A percentile compares a stretch with the other conserved stretches of the same genome.
These are phyloP conservation scores for Aleiodes sp. DNA, from an alignment of 1,140 invertebrate genomes.

Conservation along the genomic window DNA sequence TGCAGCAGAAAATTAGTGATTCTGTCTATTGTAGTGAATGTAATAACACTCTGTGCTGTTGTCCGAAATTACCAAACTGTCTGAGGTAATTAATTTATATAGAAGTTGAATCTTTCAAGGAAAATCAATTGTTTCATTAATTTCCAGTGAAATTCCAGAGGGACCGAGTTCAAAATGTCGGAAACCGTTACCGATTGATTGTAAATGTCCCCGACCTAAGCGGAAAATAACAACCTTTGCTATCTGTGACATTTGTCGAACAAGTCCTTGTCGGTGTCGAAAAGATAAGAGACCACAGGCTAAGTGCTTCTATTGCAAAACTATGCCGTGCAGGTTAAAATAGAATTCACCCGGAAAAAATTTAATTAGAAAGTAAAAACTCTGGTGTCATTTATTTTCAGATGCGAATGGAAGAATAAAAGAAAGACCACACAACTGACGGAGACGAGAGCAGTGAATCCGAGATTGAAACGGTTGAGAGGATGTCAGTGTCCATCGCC, in stretches of 20 bases:
- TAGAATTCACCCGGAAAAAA: too few species aligned
- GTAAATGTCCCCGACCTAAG: slow-evolving; percentile 21
- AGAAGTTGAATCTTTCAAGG: background rate
- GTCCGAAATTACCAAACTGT: slow-evolving; percentile 18
- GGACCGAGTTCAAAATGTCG: slow-evolving; percentile 23
- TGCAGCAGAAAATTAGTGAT: slow-evolving; percentile 49
- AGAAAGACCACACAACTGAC: too few species aligned
- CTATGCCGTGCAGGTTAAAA: slow-evolving; percentile 51
- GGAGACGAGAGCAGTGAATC: too few species aligned
- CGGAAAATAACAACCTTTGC: background rate
- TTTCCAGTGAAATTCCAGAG: slow-evolving; percentile 23
- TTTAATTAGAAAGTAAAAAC: too few species aligned
- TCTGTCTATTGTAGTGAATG: slow-evolving; percentile 41
- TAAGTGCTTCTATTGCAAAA: slow-evolving; percentile 56
- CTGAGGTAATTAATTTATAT: background rate
- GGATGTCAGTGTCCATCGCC: too few species aligned
- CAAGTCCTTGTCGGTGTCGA: slow-evolving; percentile 42
- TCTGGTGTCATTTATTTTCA: too few species aligned
- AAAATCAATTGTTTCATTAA: background rate
- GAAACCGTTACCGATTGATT: slow-evolving; percentile 30
- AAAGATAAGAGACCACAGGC: slow-evolving; percentile 40
- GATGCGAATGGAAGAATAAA: too few species aligned
- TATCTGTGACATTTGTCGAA: slow-evolving; percentile 38
- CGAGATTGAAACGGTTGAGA: too few species aligned
- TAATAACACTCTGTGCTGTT: slow-evolving; percentile 41